phyloP scores from a whole-genome alignment of 2,113 vertebrate species.

The Balaeniceps rex region DNA sequence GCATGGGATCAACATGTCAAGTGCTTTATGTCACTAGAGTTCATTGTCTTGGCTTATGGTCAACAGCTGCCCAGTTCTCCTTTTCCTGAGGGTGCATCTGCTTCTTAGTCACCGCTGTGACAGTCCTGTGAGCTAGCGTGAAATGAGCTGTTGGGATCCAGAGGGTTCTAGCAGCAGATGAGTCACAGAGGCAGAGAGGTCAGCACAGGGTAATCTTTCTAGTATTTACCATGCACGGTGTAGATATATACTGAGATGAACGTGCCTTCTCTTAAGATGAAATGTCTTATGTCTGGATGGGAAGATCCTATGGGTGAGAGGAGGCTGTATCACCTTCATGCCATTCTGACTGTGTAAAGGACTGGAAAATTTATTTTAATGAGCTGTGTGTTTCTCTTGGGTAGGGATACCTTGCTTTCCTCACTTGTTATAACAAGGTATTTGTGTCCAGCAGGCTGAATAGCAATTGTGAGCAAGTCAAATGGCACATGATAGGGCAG shows the following conservation, averaged over 20 bases:
- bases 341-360: neutral
- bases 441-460: neutral
- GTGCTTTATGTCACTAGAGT: neutral
- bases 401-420: neutral
- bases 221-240: neutral
- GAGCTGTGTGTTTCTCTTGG: neutral
- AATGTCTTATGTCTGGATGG: neutral
- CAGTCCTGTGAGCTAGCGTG: neutral
- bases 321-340: neutral
- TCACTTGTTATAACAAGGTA: neutral
- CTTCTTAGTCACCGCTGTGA: neutral
- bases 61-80: neutral
- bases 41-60: neutral
- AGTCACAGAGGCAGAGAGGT: slow-evolving; percentile 1
- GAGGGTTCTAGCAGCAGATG: neutral
- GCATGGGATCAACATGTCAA: neutral
- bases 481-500: neutral
- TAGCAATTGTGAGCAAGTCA: neutral
- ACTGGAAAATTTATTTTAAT: neutral
- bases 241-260: neutral
- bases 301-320: neutral
- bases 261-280: neutral
- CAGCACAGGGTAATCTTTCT: neutral
- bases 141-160: neutral
- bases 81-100: neutral